Evolutionary conservation across 35 echinoderm and acorn worm genomes (phyloP).

Genomic region (Apostichopus parvimensis): DNA sequence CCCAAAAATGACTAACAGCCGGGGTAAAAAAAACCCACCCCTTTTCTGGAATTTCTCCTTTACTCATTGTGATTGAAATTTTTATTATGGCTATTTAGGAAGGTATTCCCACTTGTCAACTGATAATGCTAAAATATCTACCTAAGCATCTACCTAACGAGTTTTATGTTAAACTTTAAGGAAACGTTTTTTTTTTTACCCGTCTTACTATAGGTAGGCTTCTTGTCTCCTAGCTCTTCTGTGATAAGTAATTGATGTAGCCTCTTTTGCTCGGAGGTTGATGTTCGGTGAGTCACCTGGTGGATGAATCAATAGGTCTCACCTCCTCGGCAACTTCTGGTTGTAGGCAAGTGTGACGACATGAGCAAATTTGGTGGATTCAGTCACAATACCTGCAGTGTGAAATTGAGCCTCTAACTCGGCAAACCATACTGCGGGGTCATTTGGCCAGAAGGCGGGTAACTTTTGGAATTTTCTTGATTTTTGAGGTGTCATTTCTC

Average conservation of each 20-base stretch:
- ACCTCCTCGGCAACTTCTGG: slow-evolving; percentile 24
- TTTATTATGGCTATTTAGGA: too few species aligned
- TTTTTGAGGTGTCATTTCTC: too few species aligned
- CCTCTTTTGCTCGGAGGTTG: slow-evolving; percentile 10
- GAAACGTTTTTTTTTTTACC: too few species aligned
- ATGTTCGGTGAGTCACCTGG: neutral
- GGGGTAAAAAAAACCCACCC: too few species aligned
- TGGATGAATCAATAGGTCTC: neutral
- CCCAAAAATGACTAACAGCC: too few species aligned
- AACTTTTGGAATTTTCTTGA: neutral
- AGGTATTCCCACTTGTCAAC: too few species aligned
- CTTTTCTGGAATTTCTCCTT: too few species aligned
- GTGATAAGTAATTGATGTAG: neutral
- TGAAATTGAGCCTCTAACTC: slow-evolving; percentile 48
- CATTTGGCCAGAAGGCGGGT: slow-evolving; percentile 35
- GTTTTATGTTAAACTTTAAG: too few species aligned
- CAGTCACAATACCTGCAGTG: slow-evolving; percentile 1
- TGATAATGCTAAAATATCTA: too few species aligned
- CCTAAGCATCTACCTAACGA: too few species aligned
- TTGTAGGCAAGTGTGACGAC: neutral
- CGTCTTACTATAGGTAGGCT: too few species aligned
- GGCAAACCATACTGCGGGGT: slow-evolving; percentile 39
- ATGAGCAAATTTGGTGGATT: slow-evolving; percentile 23
- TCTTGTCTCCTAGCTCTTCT: neutral
- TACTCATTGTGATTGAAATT: too few species aligned